A percentile compares a stretch with the other conserved stretches of the same genome.
phyloP scores from a whole-genome alignment of 2,113 vertebrate genomes.

The Myxocyprinus asiaticus region DNA sequence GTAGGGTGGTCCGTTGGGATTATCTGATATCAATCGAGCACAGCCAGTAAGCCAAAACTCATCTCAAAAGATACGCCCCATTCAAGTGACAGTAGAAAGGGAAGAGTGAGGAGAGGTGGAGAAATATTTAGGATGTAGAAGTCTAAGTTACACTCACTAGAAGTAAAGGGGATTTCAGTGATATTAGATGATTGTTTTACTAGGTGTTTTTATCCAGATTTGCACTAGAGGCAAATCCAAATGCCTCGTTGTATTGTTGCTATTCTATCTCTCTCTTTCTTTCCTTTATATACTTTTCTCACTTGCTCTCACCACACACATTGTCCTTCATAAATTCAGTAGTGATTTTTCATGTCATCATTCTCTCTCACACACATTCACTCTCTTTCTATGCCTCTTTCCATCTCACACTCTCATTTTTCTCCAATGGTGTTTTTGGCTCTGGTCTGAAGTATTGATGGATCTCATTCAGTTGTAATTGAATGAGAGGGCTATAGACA shows the following conservation, averaged over 20 bases:
- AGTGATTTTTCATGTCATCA: constrained; percentile 11
- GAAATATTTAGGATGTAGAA: background rate
- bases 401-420: background rate
- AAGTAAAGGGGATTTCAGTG: background rate
- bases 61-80: constrained; percentile 16
- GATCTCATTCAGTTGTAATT: constrained; percentile 42
- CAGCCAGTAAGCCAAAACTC: constrained; percentile 22
- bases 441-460: constrained; percentile 43
- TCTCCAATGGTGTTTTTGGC: constrained; percentile 48
- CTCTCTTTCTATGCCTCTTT: background rate
- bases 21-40: constrained; percentile 26
- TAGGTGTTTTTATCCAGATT: constrained; percentile 26
- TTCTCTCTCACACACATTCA: background rate
- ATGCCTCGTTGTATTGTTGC: background rate
- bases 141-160: background rate
- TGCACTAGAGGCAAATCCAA: constrained; percentile 26
- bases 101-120: background rate
- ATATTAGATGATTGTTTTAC: constrained; percentile 10
- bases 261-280: constrained; percentile 5
- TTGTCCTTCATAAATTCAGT: background rate
- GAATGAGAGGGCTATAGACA: constrained; percentile 13
- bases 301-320: constrained; percentile 1
- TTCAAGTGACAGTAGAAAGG: background rate
- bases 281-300: background rate
- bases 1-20: constrained; percentile 22